A percentile compares a stretch with the other conserved stretches of the same genome.
Evolutionary conservation across 1,140 invertebrate genomes (phyloP).

Genomic region (Sipha flava): DNA sequence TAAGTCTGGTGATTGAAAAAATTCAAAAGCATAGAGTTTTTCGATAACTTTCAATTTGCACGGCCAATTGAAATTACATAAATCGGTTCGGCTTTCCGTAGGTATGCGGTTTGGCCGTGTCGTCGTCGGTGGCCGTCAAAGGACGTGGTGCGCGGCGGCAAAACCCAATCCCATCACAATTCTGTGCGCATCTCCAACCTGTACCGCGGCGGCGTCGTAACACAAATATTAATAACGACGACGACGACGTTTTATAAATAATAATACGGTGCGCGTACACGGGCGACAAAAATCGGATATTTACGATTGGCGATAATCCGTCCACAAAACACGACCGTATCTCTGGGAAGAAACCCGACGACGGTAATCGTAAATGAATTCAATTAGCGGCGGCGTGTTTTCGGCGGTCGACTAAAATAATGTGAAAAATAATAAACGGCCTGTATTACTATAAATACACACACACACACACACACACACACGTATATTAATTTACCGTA

Average conservation of each 20-base stretch:
- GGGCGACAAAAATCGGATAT: slow-evolving; percentile 9
- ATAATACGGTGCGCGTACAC: neutral
- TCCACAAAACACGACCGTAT: slow-evolving; percentile 9
- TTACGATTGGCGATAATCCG: slow-evolving; percentile 17
- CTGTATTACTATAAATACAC: too few relatives aligned
- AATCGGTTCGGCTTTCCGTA: too few relatives aligned
- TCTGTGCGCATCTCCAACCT: too few relatives aligned
- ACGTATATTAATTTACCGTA: too few relatives aligned
- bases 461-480: neutral
- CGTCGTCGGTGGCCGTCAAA: neutral
- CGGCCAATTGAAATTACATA: too few relatives aligned
- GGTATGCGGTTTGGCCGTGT: neutral
- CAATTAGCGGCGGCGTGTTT: slow-evolving; percentile 14
- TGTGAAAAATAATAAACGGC: neutral
- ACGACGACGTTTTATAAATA: neutral
- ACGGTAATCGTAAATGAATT: slow-evolving; percentile 1
- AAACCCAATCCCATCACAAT: too few relatives aligned
- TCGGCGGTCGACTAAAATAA: neutral
- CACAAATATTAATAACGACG: neutral
- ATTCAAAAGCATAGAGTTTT: too few relatives aligned
- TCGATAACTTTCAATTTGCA: too few relatives aligned
- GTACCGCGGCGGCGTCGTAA: too few relatives aligned
- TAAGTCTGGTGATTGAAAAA: too few relatives aligned
- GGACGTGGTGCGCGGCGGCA: neutral
- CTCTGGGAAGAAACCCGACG: neutral